Evolutionary conservation across 2,797 vertebrate species (phyloP).

Genomic region (Poecilia velifera): DNA sequence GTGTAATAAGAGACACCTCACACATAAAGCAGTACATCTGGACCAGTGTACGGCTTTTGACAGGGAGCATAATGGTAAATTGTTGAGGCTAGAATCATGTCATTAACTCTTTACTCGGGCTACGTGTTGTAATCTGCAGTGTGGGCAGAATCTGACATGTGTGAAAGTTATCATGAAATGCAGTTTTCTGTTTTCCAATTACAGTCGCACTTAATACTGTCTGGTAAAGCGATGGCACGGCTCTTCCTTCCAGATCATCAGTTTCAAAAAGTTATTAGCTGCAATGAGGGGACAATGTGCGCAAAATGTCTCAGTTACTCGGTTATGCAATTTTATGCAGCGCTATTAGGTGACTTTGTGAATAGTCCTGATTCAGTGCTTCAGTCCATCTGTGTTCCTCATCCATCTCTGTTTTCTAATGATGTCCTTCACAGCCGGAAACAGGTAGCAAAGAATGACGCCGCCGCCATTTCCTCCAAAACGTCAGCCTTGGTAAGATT

Average conservation of each 20-base stretch:
- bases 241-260: conserved; percentile 34
- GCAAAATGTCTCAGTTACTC: conserved; percentile 59
- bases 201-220: conserved; percentile 33
- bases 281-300: conserved; percentile 55
- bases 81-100: conserved; percentile 65
- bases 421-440: conserved; percentile 68
- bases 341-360: conserved; percentile 64
- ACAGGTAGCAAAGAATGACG: conserved; percentile 59
- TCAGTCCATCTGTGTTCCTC: conserved; percentile 70
- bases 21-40: conserved; percentile 74
- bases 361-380: conserved; percentile 63
- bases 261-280: conserved; percentile 57
- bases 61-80: conserved; percentile 71
- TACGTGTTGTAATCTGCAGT: conserved; percentile 46
- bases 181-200: conserved; percentile 50
- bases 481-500: conserved; percentile 24
- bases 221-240: conserved; percentile 39
- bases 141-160: conserved; percentile 26
- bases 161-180: conserved; percentile 32
- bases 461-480: conserved; percentile 28
- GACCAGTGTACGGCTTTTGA: conserved; percentile 59
- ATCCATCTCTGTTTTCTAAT: conserved; percentile 64
- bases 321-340: conserved; percentile 66
- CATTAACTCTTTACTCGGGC: conserved; percentile 67
- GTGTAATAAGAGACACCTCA: conserved; percentile 78